phyloP scores from a whole-genome alignment of 2,113 vertebrate genomes.

The Tyto alba region DNA sequence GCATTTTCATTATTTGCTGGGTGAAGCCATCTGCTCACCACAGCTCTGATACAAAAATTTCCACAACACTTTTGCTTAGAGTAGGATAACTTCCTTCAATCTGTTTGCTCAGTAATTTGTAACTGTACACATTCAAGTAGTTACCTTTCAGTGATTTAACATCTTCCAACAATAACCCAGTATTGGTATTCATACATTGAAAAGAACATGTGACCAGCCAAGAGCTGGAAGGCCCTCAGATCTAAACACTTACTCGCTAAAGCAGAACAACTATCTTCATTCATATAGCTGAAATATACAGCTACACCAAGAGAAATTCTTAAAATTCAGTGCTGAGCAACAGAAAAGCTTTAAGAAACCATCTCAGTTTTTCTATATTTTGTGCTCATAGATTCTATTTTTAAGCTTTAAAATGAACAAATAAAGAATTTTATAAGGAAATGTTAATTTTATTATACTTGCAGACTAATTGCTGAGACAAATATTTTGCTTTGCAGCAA shows the following conservation, averaged over 20 bases:
- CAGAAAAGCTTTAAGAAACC: not conserved
- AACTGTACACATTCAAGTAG: not conserved
- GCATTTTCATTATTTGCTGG: not conserved
- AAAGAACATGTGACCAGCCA: not conserved
- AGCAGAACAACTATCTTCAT: not conserved
- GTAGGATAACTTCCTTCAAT: not conserved
- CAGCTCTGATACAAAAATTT: not conserved
- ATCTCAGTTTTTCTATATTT: not conserved
- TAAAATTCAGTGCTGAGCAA: not conserved
- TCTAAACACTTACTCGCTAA: not conserved
- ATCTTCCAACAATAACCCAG: not conserved
- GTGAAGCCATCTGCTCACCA: not conserved
- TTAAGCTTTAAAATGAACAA: not conserved
- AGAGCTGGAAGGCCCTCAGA: not conserved
- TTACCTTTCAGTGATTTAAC: not conserved
- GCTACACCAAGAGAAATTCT: not conserved
- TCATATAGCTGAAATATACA: not conserved
- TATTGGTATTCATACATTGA: not conserved
- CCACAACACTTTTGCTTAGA: not conserved
- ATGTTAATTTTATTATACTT: not conserved
- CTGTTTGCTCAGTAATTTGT: not conserved
- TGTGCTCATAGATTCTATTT: not conserved
- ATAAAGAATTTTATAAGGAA: not conserved
- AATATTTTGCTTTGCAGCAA: not conserved
- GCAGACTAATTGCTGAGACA: not conserved